phyloP scores from a whole-genome alignment of 30 jellyfish, hydroid and myxozoan genomes.

The Aurelia sp. region DNA sequence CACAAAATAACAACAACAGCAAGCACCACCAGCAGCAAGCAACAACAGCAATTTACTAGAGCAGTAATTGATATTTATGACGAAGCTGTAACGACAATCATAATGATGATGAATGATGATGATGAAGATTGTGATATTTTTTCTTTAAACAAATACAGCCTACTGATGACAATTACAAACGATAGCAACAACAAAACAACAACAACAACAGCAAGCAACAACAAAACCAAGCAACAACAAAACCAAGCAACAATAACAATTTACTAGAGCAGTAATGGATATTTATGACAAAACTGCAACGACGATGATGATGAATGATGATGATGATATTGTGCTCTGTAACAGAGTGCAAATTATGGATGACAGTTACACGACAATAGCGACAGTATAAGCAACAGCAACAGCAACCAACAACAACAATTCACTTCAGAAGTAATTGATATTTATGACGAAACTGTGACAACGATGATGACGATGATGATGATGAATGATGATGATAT shows the following conservation, averaged over 20 bases:
- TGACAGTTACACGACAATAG: too few species aligned
- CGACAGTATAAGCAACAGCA: too few species aligned
- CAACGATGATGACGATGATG: not conserved
- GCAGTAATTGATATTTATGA: not conserved
- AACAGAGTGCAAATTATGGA: too few species aligned
- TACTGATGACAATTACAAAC: not conserved
- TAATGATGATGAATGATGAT: constrained; percentile 1
- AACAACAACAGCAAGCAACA: not conserved
- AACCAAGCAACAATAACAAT: too few species aligned
- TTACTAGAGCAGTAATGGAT: too few species aligned
- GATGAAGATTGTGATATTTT: not conserved
- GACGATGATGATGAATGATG: constrained; percentile 17
- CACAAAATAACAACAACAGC: too few species aligned
- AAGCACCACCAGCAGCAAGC: not conserved
- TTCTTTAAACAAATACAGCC: not conserved
- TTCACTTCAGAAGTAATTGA: too few species aligned
- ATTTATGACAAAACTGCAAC: too few species aligned
- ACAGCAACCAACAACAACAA: too few species aligned
- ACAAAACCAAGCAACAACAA: too few species aligned
- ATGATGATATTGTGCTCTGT: not conserved
- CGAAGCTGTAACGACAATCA: not conserved
- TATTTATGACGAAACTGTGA: too few species aligned
- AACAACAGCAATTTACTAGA: not conserved
- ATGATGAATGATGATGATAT: not conserved
- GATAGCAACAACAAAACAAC: too few species aligned